Conservation (phyloP, 2,888 invertebrate genomes). For the Rhodophaea formosa region DNA sequence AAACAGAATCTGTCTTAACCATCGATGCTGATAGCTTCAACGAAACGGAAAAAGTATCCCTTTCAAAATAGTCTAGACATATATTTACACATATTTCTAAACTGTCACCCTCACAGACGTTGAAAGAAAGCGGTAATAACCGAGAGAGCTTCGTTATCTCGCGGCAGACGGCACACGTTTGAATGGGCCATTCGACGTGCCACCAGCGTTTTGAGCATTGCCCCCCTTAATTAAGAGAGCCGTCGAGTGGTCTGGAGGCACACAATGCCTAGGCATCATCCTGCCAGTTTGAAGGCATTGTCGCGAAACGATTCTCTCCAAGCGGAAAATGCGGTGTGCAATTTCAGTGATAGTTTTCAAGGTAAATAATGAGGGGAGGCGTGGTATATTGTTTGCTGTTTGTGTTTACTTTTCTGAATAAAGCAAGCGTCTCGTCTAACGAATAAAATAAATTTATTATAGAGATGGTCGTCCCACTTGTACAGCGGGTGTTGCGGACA, state of each 20-base stretch:
- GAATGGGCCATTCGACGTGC: slow-evolving; percentile 56
- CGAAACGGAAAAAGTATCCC: not conserved
- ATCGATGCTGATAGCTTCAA: not conserved
- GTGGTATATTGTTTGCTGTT: no score
- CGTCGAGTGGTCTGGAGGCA: slow-evolving; percentile 67
- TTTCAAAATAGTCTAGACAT: not conserved
- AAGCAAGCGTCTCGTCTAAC: no score
- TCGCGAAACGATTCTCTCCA: slow-evolving; percentile 55
- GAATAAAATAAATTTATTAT: no score
- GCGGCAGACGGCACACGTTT: slow-evolving; percentile 64
- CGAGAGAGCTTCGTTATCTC: slow-evolving; percentile 72
- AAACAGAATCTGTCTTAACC: not conserved
- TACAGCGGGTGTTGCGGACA: no score
- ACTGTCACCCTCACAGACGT: slow-evolving; percentile 25
- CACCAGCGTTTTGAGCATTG: slow-evolving; percentile 63
- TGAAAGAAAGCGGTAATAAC: slow-evolving; percentile 62
- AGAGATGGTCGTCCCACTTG: no score
- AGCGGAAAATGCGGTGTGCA: slow-evolving; percentile 44
- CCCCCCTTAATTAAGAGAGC: slow-evolving; percentile 75
- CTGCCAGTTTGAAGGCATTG: slow-evolving; percentile 59
- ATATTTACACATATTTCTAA: slow-evolving; percentile 1
- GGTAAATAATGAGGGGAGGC: slow-evolving; percentile 4
- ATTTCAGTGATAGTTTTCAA: slow-evolving; percentile 16
- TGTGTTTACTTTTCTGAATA: no score
- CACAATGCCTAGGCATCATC: slow-evolving; percentile 58